Evolutionary conservation across 1,140 invertebrate species (phyloP).

Genomic region (Hylaeus anthracinus): DNA sequence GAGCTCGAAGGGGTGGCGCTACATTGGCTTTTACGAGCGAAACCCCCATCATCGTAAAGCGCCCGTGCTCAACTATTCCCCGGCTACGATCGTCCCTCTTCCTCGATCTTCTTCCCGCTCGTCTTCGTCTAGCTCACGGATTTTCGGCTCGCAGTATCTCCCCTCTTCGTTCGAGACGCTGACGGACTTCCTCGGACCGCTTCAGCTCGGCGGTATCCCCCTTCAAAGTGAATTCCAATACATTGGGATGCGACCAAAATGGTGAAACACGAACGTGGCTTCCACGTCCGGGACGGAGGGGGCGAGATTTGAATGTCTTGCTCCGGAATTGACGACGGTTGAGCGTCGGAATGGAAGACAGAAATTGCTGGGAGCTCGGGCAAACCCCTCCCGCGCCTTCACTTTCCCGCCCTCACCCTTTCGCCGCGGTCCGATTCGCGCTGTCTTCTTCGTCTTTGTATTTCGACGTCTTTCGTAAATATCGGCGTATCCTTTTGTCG

Average conservation of each 20-base stretch:
- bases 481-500: constrained; percentile 57
- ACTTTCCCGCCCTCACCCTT: neutral
- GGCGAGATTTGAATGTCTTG: constrained; percentile 70
- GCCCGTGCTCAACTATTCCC: constrained; percentile 49
- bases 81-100: neutral
- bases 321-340: constrained; percentile 59
- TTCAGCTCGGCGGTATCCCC: constrained; percentile 3
- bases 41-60: constrained; percentile 69
- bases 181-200: constrained; percentile 35
- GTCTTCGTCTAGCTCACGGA: neutral
- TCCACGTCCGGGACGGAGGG: constrained; percentile 3
- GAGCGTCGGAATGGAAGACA: constrained; percentile 22
- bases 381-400: constrained; percentile 4
- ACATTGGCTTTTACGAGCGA: constrained; percentile 71
- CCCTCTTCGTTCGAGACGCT: constrained; percentile 11
- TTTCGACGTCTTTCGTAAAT: constrained; percentile 50
- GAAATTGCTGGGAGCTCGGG: constrained; percentile 52
- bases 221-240: constrained; percentile 71
- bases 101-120: neutral
- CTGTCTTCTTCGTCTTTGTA: neutral
- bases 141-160: neutral
- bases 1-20: constrained; percentile 52
- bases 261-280: constrained; percentile 42
- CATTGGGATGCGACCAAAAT: constrained; percentile 66
- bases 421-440: neutral